phyloP scores from a whole-genome alignment of 2,113 vertebrate species.

The Cebidichthys violaceus region DNA sequence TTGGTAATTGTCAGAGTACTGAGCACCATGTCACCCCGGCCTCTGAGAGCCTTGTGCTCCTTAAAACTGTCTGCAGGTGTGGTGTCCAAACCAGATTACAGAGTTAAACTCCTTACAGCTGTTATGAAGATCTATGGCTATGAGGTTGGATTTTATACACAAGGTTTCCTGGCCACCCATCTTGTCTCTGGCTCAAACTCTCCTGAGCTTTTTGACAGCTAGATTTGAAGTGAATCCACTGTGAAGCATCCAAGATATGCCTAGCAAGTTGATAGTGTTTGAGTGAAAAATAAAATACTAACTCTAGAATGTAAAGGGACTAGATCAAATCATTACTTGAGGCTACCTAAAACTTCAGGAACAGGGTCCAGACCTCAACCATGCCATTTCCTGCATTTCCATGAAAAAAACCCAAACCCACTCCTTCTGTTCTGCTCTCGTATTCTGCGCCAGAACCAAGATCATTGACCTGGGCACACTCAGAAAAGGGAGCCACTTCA shows the following conservation, averaged over 20 bases:
- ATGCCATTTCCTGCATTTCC: no score
- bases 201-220: neutral
- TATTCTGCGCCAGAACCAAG: no score
- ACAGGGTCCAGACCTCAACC: no score
- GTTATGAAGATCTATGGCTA: conserved; percentile 12
- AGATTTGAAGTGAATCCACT: neutral
- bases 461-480: no score
- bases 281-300: no score
- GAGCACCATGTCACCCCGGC: neutral
- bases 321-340: no score
- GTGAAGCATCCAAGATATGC: neutral
- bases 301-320: no score
- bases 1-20: conserved; percentile 34
- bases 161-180: neutral
- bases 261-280: no score
- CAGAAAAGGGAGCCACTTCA: no score
- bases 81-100: neutral
- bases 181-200: neutral
- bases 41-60: neutral
- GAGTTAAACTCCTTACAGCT: conserved; percentile 17
- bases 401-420: no score
- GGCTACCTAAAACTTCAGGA: no score
- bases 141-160: neutral
- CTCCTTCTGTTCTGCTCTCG: no score
- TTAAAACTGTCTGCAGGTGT: conserved; percentile 35